Conservation (phyloP, 2,888 invertebrate genomes). For the Muschampia plurimacula region DNA sequence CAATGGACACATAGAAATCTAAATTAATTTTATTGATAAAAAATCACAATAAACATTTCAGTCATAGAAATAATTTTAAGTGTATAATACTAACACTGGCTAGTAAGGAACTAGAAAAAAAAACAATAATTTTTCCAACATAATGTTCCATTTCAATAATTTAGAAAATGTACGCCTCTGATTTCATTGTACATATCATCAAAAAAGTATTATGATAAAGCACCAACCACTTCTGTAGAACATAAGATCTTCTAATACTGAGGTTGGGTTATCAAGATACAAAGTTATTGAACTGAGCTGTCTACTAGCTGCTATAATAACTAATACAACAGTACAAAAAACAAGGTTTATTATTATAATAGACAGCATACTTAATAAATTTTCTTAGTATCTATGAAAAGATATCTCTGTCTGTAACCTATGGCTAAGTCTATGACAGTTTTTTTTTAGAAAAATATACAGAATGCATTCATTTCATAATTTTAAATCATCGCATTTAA, state of each 20-base stretch:
- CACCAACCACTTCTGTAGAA: slow-evolving; percentile 39
- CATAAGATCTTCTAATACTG: neutral
- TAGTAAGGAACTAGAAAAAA: slow-evolving; percentile 53
- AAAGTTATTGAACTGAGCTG: slow-evolving; percentile 15
- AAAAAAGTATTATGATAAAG: slow-evolving; percentile 58
- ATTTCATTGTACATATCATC: slow-evolving; percentile 63
- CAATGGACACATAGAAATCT: slow-evolving; percentile 27
- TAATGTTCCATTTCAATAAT: slow-evolving; percentile 42
- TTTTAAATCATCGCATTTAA: slow-evolving; percentile 57
- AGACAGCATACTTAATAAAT: slow-evolving; percentile 66
- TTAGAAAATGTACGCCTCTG: slow-evolving; percentile 49
- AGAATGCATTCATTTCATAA: slow-evolving; percentile 73
- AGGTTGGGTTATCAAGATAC: slow-evolving; percentile 12
- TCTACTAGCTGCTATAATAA: slow-evolving; percentile 24
- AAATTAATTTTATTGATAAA: slow-evolving; percentile 28
- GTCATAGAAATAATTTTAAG: slow-evolving; percentile 36
- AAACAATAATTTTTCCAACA: slow-evolving; percentile 48
- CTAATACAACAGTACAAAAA: slow-evolving; percentile 36
- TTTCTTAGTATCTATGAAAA: slow-evolving; percentile 58
- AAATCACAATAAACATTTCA: slow-evolving; percentile 39
- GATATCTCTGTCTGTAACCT: slow-evolving; percentile 57
- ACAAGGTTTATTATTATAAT: slow-evolving; percentile 49
- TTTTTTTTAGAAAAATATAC: slow-evolving; percentile 83
- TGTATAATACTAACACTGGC: slow-evolving; percentile 42
- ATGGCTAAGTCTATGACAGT: slow-evolving; percentile 71